These are phyloP conservation scores for Dynastes hyllus DNA, from an alignment of 2,888 invertebrate species.

Conservation along the genomic window DNA sequence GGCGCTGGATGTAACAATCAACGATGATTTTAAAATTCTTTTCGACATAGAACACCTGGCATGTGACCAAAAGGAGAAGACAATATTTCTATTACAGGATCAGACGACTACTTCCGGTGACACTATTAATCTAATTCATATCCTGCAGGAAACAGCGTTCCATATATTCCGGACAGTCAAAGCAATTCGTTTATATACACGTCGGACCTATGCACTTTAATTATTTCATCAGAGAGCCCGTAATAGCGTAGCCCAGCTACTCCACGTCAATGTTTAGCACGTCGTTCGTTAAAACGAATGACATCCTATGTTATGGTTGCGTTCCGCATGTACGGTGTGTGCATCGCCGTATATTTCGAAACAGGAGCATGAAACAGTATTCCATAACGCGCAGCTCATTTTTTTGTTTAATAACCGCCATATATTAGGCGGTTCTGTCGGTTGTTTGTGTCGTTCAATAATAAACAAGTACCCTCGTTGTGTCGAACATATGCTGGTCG, in stretches of 20 bases:
- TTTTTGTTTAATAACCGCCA: slow-evolving; percentile 1
- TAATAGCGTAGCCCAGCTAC: slow-evolving; percentile 7
- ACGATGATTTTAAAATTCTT: too few relatives aligned
- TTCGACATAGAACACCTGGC: neutral
- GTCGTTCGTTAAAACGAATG: slow-evolving; percentile 7
- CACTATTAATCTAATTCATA: slow-evolving; percentile 35
- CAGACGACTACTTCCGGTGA: slow-evolving; percentile 17
- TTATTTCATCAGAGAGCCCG: slow-evolving; percentile 5
- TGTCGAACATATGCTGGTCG: slow-evolving; percentile 1
- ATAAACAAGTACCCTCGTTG: slow-evolving; percentile 11
- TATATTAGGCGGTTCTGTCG: slow-evolving; percentile 9
- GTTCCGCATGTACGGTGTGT: neutral
- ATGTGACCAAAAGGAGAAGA: neutral
- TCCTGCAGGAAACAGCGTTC: slow-evolving; percentile 30
- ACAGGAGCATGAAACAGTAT: neutral
- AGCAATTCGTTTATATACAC: slow-evolving; percentile 40
- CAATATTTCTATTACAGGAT: neutral
- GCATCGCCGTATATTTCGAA: neutral
- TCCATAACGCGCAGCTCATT: neutral
- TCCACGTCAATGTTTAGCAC: neutral
- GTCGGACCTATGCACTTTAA: slow-evolving; percentile 31
- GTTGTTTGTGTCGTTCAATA: slow-evolving; percentile 6
- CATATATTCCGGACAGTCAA: slow-evolving; percentile 19
- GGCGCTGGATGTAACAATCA: too few relatives aligned
- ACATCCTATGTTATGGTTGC: slow-evolving; percentile 8